Evolutionary conservation across 2,113 vertebrate species (phyloP).

Genomic region (Gracilinanus agilis): DNA sequence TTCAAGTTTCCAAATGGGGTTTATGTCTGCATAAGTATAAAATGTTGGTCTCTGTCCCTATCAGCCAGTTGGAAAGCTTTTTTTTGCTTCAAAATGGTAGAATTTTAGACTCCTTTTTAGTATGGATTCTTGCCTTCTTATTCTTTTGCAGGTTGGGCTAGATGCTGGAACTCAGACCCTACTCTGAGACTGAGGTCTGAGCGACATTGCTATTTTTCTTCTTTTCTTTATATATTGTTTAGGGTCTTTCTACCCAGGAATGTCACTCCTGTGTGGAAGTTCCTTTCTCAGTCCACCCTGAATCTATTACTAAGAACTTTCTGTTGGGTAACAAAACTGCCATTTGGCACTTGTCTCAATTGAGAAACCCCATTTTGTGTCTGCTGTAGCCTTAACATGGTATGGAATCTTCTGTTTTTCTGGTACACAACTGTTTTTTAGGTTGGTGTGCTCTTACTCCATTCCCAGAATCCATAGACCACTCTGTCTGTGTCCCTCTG

Average conservation of each 20-base stretch:
- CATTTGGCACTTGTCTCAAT: neutral
- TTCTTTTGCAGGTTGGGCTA: neutral
- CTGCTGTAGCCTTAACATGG: neutral
- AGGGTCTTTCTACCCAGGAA: neutral
- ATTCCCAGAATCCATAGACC: neutral
- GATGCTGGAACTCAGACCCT: neutral
- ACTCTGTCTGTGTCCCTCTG: no score
- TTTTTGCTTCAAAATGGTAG: neutral
- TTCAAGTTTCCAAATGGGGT: neutral
- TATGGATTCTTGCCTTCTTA: neutral
- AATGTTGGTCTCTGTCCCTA: neutral
- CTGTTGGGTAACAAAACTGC: neutral
- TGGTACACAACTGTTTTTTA: neutral
- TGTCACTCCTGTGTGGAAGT: neutral
- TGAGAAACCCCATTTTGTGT: neutral
- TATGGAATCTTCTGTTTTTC: neutral
- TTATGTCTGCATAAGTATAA: neutral
- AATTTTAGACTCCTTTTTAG: neutral
- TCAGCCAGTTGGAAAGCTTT: neutral
- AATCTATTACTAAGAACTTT: neutral
- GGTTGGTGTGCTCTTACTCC: neutral
- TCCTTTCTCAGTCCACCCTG: neutral
- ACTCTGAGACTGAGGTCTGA: neutral
- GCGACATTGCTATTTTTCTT: neutral
- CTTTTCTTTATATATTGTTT: neutral